These are phyloP conservation scores for Babyrousa celebensis DNA, from an alignment of 2,797 vertebrate species.

Conservation along the genomic window DNA sequence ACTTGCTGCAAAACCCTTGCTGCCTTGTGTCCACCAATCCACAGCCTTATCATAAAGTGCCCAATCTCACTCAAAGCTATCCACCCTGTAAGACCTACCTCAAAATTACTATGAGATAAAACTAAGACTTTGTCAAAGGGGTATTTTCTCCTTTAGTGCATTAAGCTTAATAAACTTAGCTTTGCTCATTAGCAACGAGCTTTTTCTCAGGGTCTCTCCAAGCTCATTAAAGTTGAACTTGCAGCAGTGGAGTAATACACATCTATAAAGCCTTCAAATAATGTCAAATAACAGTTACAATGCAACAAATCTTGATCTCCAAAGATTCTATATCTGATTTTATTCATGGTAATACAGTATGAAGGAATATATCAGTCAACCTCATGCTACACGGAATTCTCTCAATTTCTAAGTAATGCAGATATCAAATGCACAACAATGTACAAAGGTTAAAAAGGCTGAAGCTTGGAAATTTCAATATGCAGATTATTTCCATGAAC, in stretches of 20 bases:
- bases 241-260: neutral
- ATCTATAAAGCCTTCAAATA: neutral
- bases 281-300: slow-evolving; percentile 17
- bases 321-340: slow-evolving; percentile 30
- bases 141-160: neutral
- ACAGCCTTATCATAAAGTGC: neutral
- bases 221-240: neutral
- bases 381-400: neutral
- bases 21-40: neutral
- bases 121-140: neutral
- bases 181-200: neutral
- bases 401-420: neutral
- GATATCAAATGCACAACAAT: neutral
- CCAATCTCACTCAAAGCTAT: neutral
- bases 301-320: neutral
- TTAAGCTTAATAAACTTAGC: neutral
- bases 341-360: slow-evolving; percentile 23
- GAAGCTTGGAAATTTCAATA: slow-evolving; percentile 26
- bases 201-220: neutral
- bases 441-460: neutral
- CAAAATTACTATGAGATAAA: neutral
- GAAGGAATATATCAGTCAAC: neutral
- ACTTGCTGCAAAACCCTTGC: neutral
- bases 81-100: neutral
- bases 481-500: neutral